Base-by-base conservation (phyloP, 2,888 invertebrate species). In the Cephus rjabovi region DNA sequence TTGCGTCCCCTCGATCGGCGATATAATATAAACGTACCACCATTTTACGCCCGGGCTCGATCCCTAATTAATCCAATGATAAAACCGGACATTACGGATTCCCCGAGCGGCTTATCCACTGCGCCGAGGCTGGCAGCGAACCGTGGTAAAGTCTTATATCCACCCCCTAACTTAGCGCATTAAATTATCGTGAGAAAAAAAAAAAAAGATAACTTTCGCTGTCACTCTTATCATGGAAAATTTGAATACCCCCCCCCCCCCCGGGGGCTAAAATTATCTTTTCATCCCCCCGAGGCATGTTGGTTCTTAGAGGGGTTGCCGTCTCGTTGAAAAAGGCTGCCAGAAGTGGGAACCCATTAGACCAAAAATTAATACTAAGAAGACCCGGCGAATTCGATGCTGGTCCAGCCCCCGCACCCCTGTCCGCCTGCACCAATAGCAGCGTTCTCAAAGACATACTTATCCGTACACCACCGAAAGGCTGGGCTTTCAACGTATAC, bases 401-500 rank as follows among this genome's bases (percentile, higher is more conserved):
- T 0, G 2, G 23, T 23, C 56, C 56, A 56, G 4, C 6, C 56
- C 23, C 56, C 3, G 35, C 35, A 35, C 1, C 12, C 35, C 35
- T 12, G 35, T 35, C n/a, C 12, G 3, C 35, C 33, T 3, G 33
- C 4, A 3, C 33, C 3, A 33, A 33, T 0, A 23, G 15, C 23
- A 1, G 23, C 23, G 56, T 56, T 56, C 15, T 56, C 31, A 69
- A 34, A 73, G 34, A 74, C 68, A 76, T 37, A 35, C 40, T 12
- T 70, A 34, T 34, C 30, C 35, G 34, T 70, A 34, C 34, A 34
- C 12, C 35, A 23, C 15, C 35, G 30, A 6, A 4, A 15, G 23
- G 33, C 75, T 56, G 33, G 35, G 56, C 75, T 74, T 78, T 68
- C 68, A 40, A 71, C 30, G 71, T 76, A 78, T 75, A 37, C 11